phyloP scores from a whole-genome alignment of 2,888 invertebrate genomes.

The Calameuta idolon region DNA sequence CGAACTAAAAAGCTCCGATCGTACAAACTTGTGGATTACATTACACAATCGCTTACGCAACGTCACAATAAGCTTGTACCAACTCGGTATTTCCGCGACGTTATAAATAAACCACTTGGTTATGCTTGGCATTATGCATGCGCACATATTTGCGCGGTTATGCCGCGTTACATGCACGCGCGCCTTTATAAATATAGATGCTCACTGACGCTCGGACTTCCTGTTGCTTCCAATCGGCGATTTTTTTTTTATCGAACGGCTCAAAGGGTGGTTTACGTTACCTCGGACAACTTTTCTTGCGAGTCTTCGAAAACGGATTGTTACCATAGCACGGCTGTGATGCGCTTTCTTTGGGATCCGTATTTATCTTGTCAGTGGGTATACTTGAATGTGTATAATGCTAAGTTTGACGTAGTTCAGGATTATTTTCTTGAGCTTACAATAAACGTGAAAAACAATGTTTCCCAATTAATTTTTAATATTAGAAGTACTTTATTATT shows the following conservation, averaged over 20 bases:
- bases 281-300: neutral
- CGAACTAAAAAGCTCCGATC: conserved; percentile 7
- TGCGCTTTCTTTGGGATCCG: too few relatives aligned
- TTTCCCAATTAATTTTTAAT: neutral
- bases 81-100: conserved; percentile 52
- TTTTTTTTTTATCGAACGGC: conserved; percentile 1
- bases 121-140: conserved; percentile 59
- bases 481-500: neutral
- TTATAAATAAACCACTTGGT: conserved; percentile 62
- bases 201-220: conserved; percentile 2
- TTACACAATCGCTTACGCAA: conserved; percentile 49
- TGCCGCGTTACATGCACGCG: neutral
- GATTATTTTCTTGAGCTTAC: too few relatives aligned
- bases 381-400: neutral
- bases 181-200: conserved; percentile 1
- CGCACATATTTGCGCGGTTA: conserved; percentile 42
- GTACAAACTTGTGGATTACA: conserved; percentile 16
- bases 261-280: neutral
- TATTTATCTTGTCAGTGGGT: neutral
- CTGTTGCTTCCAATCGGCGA: conserved; percentile 6
- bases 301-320: too few relatives aligned
- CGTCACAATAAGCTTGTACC: conserved; percentile 49
- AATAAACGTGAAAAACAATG: too few relatives aligned
- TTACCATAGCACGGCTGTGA: neutral
- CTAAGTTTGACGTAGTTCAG: neutral